These are phyloP conservation scores for Temnothorax nylanderi DNA, from an alignment of 1,140 invertebrate species.

Conservation along the genomic window DNA sequence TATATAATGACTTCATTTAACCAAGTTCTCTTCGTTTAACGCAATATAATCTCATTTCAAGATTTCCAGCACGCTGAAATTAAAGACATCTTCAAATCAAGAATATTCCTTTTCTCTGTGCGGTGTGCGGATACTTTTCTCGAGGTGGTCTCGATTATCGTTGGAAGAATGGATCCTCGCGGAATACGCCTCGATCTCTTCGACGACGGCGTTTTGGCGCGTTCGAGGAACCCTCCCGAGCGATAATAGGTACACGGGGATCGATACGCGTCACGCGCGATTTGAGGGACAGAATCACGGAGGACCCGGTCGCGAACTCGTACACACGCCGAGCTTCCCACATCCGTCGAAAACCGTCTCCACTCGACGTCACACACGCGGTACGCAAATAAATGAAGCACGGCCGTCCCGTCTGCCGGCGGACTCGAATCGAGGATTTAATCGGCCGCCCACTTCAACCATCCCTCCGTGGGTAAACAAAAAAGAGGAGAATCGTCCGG, in stretches of 20 bases:
- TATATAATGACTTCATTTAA: too few species aligned
- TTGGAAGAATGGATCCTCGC: neutral
- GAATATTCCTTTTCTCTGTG: too few species aligned
- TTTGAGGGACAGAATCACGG: conserved; percentile 9
- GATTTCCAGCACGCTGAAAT: too few species aligned
- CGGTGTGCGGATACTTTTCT: neutral
- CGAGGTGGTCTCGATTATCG: neutral
- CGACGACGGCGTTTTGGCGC: neutral
- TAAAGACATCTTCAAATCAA: too few species aligned
- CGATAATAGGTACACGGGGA: neutral
- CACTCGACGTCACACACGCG: neutral
- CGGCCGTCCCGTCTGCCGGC: neutral
- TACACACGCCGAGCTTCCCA: neutral
- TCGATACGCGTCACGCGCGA: conserved; percentile 26
- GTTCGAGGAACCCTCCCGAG: neutral
- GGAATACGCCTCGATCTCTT: neutral
- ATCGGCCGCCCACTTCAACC: neutral
- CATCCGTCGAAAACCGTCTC: neutral
- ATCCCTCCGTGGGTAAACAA: neutral
- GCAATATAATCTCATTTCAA: too few species aligned
- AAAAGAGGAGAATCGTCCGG: neutral
- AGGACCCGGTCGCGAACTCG: neutral
- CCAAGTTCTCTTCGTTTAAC: too few species aligned
- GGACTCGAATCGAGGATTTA: conserved; percentile 20
- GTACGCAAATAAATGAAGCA: conserved; percentile 5